Evolutionary conservation across 1,140 invertebrate genomes (phyloP), one percentile per base, ranked within the genome.

Genomic region (Idris sp.): DNA sequence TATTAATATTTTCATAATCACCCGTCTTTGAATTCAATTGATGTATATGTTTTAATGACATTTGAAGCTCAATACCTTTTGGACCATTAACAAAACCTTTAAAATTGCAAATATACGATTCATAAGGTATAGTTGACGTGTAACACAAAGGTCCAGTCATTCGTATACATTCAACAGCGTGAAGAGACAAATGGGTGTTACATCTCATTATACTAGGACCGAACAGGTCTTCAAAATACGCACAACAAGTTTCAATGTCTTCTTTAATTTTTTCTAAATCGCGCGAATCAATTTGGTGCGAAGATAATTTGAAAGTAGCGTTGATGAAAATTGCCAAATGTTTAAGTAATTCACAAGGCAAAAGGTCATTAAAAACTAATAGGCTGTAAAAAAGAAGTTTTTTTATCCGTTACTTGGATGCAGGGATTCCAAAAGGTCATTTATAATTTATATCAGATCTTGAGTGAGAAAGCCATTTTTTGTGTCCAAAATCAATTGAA

Each of bases 181-280:
- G 38, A 25, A 6, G 5, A 11, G 38, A 41, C 4, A 41, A 41
- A 25, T 41, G 38, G 0, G 10, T 25, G 5, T 41, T 41, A 41
- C 9, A 41, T 5, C n/a, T 41, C 38, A 41, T 41, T 11, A 41
- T 4, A 0, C 1, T 11, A 18, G 2, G 1, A 11, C 38, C 38
- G 8, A 41, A 41, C 9, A 11, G 0, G 3, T 41, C 18, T 8
- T 41, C 38, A 25, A 41, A 2, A 4, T 25, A 0, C 2, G 18
- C 36, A 1, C n/a, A 8, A 0, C 11, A 13, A 1, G 11, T 8
- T 1, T 6, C 2, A n/a, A 38, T 38, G 4, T 41, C 7, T 2
- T 8, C 16, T 40, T 19, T n/a, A 9, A 19, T 25, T 25, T 0
- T 13, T 3, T 41, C 0, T 9, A 41, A 25, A 10, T 22, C 19